Conservation (phyloP, 2,797 vertebrate genomes). For the Hoplostethus mediterraneus region DNA sequence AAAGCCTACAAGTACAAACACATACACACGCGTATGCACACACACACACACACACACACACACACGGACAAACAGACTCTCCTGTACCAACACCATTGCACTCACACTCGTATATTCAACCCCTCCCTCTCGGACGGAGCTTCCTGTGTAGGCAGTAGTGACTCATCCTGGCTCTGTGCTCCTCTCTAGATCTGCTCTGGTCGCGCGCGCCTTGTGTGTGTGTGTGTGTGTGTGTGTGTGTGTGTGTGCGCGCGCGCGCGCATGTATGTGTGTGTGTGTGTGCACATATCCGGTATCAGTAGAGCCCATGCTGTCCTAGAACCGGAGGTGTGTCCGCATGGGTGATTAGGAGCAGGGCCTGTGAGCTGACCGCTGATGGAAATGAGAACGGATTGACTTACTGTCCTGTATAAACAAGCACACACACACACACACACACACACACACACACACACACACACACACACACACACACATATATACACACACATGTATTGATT, state of each 20-base stretch:
- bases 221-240: constrained; percentile 2
- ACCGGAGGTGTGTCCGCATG: constrained; percentile 63
- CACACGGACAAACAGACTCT: constrained; percentile 23
- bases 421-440: constrained; percentile 39
- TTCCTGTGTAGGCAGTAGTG: constrained; percentile 84
- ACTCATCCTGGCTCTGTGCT: constrained; percentile 83
- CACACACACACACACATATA: constrained; percentile 23
- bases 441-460: constrained; percentile 24
- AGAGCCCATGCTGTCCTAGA: constrained; percentile 61
- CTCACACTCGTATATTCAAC: constrained; percentile 54
- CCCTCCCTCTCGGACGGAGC: constrained; percentile 68
- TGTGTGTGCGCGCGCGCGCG: background rate
- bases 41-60: constrained; percentile 36
- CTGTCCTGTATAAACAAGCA: constrained; percentile 57
- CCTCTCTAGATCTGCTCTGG: constrained; percentile 61
- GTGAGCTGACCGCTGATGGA: constrained; percentile 55
- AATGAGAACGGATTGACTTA: constrained; percentile 60
- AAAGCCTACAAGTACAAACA: constrained; percentile 4
- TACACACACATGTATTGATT: constrained; percentile 60
- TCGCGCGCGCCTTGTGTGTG: constrained; percentile 1
- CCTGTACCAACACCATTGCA: constrained; percentile 54
- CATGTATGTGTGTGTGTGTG: background rate
- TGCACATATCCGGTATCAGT: constrained; percentile 62
- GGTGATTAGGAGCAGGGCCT: constrained; percentile 58
- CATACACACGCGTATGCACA: constrained; percentile 20